A percentile compares a stretch with the other conserved stretches of the same genome.
Evolutionary conservation across 2,113 vertebrate genomes (phyloP).

Genomic region (Oreocharis arfaki): DNA sequence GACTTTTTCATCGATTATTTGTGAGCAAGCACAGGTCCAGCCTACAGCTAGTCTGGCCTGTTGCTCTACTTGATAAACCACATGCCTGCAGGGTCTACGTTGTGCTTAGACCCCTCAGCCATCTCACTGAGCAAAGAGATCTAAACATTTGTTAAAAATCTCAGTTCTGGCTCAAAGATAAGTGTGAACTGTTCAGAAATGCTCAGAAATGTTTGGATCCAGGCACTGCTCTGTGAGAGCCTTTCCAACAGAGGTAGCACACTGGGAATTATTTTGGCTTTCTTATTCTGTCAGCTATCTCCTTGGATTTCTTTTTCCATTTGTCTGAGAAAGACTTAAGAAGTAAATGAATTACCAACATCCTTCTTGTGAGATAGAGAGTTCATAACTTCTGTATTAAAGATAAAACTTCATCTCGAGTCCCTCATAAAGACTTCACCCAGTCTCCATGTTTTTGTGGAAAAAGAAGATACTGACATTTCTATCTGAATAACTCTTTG

Average conservation of each 20-base stretch:
- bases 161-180: neutral
- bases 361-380: neutral
- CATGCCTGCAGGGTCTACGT: rapidly evolving
- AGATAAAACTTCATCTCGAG: neutral
- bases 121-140: neutral
- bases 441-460: neutral
- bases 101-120: neutral
- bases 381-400: neutral
- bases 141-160: neutral
- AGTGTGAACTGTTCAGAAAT: neutral
- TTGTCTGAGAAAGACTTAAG: neutral
- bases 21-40: neutral
- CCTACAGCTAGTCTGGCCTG: neutral
- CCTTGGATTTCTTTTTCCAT: neutral
- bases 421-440: neutral
- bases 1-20: neutral
- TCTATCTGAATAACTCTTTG: neutral
- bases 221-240: neutral
- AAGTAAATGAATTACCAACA: neutral
- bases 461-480: neutral
- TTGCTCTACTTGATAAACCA: neutral
- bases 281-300: neutral
- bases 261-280: neutral
- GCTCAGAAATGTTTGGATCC: neutral
- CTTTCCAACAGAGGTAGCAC: neutral